phyloP scores from a whole-genome alignment of 1,140 invertebrate genomes.

The Whitmania pigra region DNA sequence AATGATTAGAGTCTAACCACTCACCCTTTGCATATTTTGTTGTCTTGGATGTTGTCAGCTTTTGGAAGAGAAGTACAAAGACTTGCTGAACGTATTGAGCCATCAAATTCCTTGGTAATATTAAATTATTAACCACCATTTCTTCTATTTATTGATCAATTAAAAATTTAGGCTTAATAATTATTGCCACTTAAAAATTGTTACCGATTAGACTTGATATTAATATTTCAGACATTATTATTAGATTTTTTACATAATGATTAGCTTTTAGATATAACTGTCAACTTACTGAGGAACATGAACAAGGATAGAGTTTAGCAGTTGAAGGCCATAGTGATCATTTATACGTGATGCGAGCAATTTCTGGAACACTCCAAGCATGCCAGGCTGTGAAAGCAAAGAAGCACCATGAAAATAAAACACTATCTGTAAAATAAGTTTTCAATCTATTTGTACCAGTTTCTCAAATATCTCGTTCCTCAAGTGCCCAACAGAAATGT shows the following conservation, averaged over 20 bases:
- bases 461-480: neutral
- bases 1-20: too few relatives aligned
- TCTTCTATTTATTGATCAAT: neutral
- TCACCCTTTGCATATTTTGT: slow-evolving; percentile 74
- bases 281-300: slow-evolving; percentile 50
- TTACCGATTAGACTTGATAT: too few relatives aligned
- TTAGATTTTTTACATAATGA: too few relatives aligned
- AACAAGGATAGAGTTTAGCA: slow-evolving; percentile 70
- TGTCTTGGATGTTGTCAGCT: slow-evolving; percentile 79
- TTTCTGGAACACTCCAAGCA: slow-evolving; percentile 90
- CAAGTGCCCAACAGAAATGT: slow-evolving; percentile 53
- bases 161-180: too few relatives aligned
- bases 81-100: slow-evolving; percentile 70
- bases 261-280: neutral
- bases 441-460: neutral
- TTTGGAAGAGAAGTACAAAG: slow-evolving; percentile 77
- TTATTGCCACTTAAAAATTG: too few relatives aligned
- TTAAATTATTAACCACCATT: slow-evolving; percentile 14
- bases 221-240: too few relatives aligned
- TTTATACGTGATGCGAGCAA: slow-evolving; percentile 84
- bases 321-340: slow-evolving; percentile 87
- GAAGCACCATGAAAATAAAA: slow-evolving; percentile 14
- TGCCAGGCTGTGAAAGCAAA: slow-evolving; percentile 53
- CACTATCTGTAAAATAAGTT: neutral
- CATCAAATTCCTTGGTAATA: slow-evolving; percentile 46